Percentiles rank a stretch among this genome's conserved stretches.
These are phyloP conservation scores for Borostomias antarcticus DNA, from an alignment of 2,797 vertebrate species.

Conservation along the genomic window DNA sequence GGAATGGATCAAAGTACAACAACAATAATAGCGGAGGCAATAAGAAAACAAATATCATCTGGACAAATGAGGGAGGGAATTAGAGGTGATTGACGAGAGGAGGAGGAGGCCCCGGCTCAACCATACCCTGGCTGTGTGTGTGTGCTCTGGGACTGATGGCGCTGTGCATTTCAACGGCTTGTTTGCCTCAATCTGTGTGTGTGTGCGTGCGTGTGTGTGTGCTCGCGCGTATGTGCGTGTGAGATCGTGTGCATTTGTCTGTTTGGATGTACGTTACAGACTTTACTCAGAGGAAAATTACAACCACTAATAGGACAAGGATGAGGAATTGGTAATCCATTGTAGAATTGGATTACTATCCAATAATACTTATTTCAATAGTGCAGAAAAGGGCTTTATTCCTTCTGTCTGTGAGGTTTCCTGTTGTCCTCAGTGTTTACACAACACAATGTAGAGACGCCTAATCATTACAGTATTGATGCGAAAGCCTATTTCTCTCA, in stretches of 20 bases:
- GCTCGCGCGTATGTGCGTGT: not conserved
- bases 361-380: slow-evolving; percentile 70
- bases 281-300: slow-evolving; percentile 48
- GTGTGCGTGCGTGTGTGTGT: slow-evolving; percentile 15
- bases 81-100: slow-evolving; percentile 64
- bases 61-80: slow-evolving; percentile 67
- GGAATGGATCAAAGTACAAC: slow-evolving; percentile 73
- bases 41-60: slow-evolving; percentile 75
- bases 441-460: slow-evolving; percentile 39
- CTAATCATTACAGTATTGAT: slow-evolving; percentile 55
- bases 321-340: slow-evolving; percentile 65
- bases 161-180: slow-evolving; percentile 49
- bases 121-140: slow-evolving; percentile 44
- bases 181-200: slow-evolving; percentile 28
- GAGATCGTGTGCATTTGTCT: slow-evolving; percentile 29
- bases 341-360: slow-evolving; percentile 68
- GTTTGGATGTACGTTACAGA: slow-evolving; percentile 40
- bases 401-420: slow-evolving; percentile 62
- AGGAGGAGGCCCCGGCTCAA: slow-evolving; percentile 22
- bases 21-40: slow-evolving; percentile 68
- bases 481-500: slow-evolving; percentile 56
- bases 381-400: slow-evolving; percentile 62
- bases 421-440: slow-evolving; percentile 51
- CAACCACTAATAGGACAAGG: slow-evolving; percentile 58
- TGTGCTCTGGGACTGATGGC: slow-evolving; percentile 43